Percentiles rank a stretch among this genome's conserved stretches.
These are phyloP conservation scores for Caenorhabditis wallacei DNA, from an alignment of 2,888 invertebrate species.

Conservation along the genomic window DNA sequence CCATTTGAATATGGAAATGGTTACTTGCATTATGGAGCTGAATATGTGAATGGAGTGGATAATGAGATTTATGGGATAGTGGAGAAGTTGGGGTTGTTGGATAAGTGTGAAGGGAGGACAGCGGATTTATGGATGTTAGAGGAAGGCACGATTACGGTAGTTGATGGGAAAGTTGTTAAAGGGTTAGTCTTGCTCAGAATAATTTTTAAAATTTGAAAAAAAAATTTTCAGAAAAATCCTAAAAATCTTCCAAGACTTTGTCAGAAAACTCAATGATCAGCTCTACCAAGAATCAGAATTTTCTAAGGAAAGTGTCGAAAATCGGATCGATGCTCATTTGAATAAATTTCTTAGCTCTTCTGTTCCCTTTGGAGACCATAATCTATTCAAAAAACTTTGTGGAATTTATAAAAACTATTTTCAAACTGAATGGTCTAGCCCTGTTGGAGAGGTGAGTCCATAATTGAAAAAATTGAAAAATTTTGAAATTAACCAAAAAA, in stretches of 20 bases:
- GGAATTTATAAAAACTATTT: slow-evolving; percentile 51
- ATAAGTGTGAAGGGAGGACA: slow-evolving; percentile 24
- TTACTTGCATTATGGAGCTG: slow-evolving; percentile 79
- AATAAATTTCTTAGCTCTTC: neutral
- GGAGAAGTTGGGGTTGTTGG: slow-evolving; percentile 29
- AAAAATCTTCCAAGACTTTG: slow-evolving; percentile 24
- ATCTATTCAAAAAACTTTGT: slow-evolving; percentile 3
- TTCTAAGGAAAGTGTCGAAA: neutral
- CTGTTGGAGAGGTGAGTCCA: slow-evolving; percentile 58
- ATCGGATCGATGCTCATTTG: slow-evolving; percentile 31
- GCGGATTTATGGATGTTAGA: slow-evolving; percentile 50
- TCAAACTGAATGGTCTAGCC: slow-evolving; percentile 77
- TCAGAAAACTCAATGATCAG: neutral
- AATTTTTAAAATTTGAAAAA: too few species aligned
- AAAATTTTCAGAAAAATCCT: slow-evolving; percentile 35
- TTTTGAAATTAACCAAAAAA: neutral
- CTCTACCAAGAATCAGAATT: slow-evolving; percentile 14
- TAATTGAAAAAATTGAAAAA: neutral
- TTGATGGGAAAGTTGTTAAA: slow-evolving; percentile 60
- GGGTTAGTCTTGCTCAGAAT: neutral
- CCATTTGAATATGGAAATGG: slow-evolving; percentile 73
- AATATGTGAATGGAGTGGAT: slow-evolving; percentile 78
- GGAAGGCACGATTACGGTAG: slow-evolving; percentile 39
- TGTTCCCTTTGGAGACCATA: neutral
- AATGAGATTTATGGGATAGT: slow-evolving; percentile 78